Conservation (phyloP, 2,113 vertebrate species). For the Oncorhynchus nerka region DNA sequence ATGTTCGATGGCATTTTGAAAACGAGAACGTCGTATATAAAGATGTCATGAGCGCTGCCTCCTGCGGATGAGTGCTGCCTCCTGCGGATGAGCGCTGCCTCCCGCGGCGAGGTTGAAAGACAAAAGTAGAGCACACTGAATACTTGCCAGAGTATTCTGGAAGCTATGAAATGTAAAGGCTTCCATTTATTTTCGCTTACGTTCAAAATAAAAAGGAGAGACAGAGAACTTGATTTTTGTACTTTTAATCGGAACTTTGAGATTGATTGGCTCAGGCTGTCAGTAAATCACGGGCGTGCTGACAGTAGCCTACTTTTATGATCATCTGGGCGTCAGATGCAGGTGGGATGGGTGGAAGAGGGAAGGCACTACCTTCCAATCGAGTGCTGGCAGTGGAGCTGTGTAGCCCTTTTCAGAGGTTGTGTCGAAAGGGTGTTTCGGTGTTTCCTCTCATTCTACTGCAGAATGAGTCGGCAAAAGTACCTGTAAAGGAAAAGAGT, state of each 20-base stretch:
- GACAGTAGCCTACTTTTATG: slow-evolving; percentile 69
- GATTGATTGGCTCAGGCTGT: slow-evolving; percentile 65
- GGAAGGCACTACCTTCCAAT: slow-evolving; percentile 50
- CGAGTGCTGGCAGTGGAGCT: slow-evolving; percentile 51
- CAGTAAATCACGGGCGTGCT: slow-evolving; percentile 61
- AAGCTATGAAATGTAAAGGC: slow-evolving; percentile 81
- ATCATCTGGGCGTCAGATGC: slow-evolving; percentile 63
- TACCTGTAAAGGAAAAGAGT: slow-evolving; percentile 37
- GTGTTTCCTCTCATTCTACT: slow-evolving; percentile 61
- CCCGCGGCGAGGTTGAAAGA: slow-evolving; percentile 80
- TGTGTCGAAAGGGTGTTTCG: slow-evolving; percentile 59
- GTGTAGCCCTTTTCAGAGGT: slow-evolving; percentile 47
- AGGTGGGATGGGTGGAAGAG: slow-evolving; percentile 44
- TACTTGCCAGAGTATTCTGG: slow-evolving; percentile 73
- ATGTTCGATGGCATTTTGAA: slow-evolving; percentile 84
- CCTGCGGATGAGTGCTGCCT: slow-evolving; percentile 75
- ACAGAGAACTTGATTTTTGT: slow-evolving; percentile 45
- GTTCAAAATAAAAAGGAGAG: slow-evolving; percentile 70
- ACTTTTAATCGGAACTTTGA: slow-evolving; percentile 71
- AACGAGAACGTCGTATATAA: slow-evolving; percentile 83
- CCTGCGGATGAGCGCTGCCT: slow-evolving; percentile 76
- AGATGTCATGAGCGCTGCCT: slow-evolving; percentile 80
- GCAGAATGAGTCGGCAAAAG: slow-evolving; percentile 50
- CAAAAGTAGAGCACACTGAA: slow-evolving; percentile 78
- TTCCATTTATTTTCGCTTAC: slow-evolving; percentile 74